Percentiles rank a stretch among this genome's conserved stretches.
These are phyloP conservation scores for Listronotus bonariensis DNA, from an alignment of 1,140 invertebrate genomes.

Conservation along the genomic window DNA sequence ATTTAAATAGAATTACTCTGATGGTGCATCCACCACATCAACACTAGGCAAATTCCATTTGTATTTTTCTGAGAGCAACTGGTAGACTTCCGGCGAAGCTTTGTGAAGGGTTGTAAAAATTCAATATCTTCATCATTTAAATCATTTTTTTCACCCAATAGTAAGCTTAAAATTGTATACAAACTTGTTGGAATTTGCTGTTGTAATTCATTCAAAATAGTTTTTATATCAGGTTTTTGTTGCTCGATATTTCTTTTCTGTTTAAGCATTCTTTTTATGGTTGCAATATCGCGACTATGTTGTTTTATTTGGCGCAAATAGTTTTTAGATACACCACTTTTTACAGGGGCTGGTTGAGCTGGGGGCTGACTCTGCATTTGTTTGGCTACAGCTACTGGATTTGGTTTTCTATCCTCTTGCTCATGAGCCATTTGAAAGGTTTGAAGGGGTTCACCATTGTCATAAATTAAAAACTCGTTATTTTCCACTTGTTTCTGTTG, in stretches of 20 bases:
- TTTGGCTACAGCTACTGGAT: not conserved
- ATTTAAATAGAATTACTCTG: no score
- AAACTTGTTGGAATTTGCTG: slow-evolving; percentile 20
- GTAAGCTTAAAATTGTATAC: slow-evolving; percentile 26
- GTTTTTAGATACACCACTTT: slow-evolving; percentile 35
- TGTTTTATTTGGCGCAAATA: slow-evolving; percentile 48
- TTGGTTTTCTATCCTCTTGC: not conserved
- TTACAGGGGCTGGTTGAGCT: slow-evolving; percentile 2
- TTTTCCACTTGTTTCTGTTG: not conserved
- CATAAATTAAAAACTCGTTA: slow-evolving; percentile 9
- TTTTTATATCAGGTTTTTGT: slow-evolving; percentile 34
- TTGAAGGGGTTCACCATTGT: not conserved
- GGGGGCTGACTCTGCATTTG: not conserved
- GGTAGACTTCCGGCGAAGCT: slow-evolving; percentile 46
- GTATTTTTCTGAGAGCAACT: slow-evolving; percentile 48
- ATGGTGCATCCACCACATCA: slow-evolving; percentile 31
- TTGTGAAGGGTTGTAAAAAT: slow-evolving; percentile 49
- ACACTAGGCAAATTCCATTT: slow-evolving; percentile 50
- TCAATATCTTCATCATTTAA: slow-evolving; percentile 45
- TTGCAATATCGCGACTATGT: slow-evolving; percentile 48
- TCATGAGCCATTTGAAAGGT: not conserved
- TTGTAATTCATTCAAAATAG: slow-evolving; percentile 18
- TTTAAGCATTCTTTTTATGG: slow-evolving; percentile 47
- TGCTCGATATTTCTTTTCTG: slow-evolving; percentile 25
- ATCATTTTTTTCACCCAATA: slow-evolving; percentile 39